A percentile compares a stretch with the other conserved stretches of the same genome.
Conservation (phyloP, 2,113 vertebrate species). For the Furnarius figulus region DNA sequence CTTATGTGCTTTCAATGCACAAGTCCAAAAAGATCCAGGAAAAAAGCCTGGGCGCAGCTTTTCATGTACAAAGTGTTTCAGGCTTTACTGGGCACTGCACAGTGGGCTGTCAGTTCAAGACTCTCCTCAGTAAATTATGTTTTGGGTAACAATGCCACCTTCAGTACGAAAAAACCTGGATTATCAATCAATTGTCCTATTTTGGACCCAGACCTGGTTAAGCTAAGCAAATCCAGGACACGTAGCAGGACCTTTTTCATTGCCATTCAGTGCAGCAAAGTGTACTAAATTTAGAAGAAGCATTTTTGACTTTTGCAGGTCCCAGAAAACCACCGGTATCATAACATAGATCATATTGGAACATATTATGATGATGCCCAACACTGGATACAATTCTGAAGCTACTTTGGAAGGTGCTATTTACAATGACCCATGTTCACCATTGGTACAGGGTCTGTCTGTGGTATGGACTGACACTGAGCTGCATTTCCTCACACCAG, state of each 20-base stretch:
- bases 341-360: neutral
- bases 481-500: neutral
- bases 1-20: neutral
- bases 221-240: neutral
- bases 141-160: neutral
- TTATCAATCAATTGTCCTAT: neutral
- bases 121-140: neutral
- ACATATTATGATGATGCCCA: neutral
- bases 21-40: neutral
- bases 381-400: neutral
- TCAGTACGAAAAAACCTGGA: neutral
- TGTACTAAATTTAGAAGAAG: neutral
- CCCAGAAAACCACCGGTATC: neutral
- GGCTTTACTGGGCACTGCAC: neutral
- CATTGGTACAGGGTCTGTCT: accelerated
- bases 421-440: neutral
- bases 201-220: neutral
- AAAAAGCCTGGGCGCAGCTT: neutral
- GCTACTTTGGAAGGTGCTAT: neutral
- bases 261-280: accelerated
- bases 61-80: neutral
- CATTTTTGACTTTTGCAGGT: neutral
- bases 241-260: neutral
- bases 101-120: neutral
- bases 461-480: neutral